Percentiles rank a stretch among this genome's conserved stretches.
These are phyloP conservation scores for Eustalomyia histrio DNA, from an alignment of 2,888 invertebrate genomes.

Conservation along the genomic window DNA sequence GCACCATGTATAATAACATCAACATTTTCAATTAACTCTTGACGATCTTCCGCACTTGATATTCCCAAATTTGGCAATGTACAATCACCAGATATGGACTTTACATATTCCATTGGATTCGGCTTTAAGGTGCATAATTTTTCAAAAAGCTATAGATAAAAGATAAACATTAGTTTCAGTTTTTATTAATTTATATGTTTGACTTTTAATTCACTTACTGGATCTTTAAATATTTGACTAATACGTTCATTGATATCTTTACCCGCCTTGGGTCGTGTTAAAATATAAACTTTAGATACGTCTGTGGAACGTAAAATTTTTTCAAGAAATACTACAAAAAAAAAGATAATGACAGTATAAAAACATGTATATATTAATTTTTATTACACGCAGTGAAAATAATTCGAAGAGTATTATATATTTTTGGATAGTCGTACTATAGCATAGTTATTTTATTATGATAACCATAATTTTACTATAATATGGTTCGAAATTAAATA, in stretches of 20 bases:
- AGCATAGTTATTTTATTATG: no score
- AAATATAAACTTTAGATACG: constrained; percentile 81
- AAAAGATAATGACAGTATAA: constrained; percentile 15
- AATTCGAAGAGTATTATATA: no score
- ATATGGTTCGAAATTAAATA: no score
- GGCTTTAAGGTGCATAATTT: constrained; percentile 54
- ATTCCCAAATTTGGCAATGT: constrained; percentile 76
- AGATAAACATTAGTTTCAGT: not conserved
- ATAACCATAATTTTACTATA: no score
- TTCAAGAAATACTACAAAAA: constrained; percentile 81
- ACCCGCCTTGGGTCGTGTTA: constrained; percentile 82
- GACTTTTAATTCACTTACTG: constrained; percentile 79
- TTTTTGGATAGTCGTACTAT: no score
- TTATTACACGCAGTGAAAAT: not conserved
- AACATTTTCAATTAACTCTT: constrained; percentile 72
- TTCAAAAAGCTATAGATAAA: constrained; percentile 62
- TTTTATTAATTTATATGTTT: not conserved
- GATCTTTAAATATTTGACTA: constrained; percentile 85
- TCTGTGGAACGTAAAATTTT: constrained; percentile 83
- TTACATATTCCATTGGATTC: constrained; percentile 70
- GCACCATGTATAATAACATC: constrained; percentile 91
- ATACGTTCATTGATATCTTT: constrained; percentile 84
- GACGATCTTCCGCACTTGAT: constrained; percentile 73
- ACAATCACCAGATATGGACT: constrained; percentile 78
- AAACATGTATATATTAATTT: constrained; percentile 6